Percentiles rank a stretch among this genome's conserved stretches.
Evolutionary conservation across 1,140 invertebrate genomes (phyloP).

Genomic region (Thalassaphorura encarpata): DNA sequence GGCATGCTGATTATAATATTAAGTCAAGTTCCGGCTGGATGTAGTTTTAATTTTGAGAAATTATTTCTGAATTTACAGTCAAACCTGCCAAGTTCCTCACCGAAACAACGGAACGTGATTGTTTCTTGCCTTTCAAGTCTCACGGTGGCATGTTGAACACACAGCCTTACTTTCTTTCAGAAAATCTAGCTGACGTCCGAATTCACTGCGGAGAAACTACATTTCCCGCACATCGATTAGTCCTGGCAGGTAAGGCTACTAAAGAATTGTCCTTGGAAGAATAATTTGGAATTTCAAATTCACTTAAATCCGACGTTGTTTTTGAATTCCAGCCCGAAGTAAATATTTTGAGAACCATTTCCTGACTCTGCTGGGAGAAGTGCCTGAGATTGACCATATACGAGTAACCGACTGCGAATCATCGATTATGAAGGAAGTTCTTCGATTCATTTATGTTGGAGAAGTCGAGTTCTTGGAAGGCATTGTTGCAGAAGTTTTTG

Average conservation of each 20-base stretch:
- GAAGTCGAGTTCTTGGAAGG: constrained; percentile 13
- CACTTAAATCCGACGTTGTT: not conserved
- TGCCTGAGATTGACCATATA: constrained; percentile 10
- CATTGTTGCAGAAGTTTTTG: constrained; percentile 10
- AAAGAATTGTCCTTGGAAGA: no score
- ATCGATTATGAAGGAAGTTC: constrained; percentile 8
- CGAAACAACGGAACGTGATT: not conserved
- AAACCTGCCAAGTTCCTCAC: constrained; percentile 2
- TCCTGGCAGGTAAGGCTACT: constrained; percentile 21
- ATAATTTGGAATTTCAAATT: not conserved
- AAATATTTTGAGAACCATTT: constrained; percentile 17
- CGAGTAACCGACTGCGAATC: constrained; percentile 14
- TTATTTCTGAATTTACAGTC: not conserved
- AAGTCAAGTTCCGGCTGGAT: no score
- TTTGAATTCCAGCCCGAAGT: constrained; percentile 9
- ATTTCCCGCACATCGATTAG: constrained; percentile 19
- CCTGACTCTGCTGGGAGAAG: constrained; percentile 10
- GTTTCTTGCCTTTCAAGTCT: not conserved
- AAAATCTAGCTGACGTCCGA: constrained; percentile 11
- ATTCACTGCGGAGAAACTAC: constrained; percentile 8
- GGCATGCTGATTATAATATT: no score
- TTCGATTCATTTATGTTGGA: constrained; percentile 21
- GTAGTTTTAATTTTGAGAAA: no score
- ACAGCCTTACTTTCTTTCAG: constrained; percentile 6
- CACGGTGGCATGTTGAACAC: constrained; percentile 3